A percentile compares a stretch with the other conserved stretches of the same genome.
These are phyloP conservation scores for Brassicogethes aeneus DNA, from an alignment of 2,888 invertebrate species.

Conservation along the genomic window DNA sequence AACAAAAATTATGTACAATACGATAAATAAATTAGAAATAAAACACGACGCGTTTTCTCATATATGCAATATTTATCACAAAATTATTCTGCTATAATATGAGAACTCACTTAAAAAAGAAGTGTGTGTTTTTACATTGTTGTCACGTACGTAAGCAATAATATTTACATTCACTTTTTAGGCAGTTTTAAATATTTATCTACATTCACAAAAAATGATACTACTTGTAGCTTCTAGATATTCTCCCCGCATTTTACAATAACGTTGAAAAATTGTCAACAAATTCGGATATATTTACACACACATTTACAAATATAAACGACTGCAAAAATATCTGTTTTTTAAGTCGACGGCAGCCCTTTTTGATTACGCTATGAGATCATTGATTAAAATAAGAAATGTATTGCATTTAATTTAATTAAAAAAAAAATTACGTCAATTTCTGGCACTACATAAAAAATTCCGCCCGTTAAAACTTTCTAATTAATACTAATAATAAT, in stretches of 20 bases:
- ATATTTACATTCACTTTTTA: constrained; percentile 18
- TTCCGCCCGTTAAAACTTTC: too few relatives aligned
- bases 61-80: neutral
- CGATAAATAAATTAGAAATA: constrained; percentile 23
- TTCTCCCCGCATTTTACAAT: too few relatives aligned
- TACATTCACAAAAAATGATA: constrained; percentile 17
- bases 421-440: too few relatives aligned
- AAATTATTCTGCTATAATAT: neutral
- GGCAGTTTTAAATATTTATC: constrained; percentile 17
- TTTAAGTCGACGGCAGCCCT: constrained; percentile 20
- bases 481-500: too few relatives aligned
- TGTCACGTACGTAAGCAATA: constrained; percentile 17
- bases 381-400: constrained; percentile 16
- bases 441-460: too few relatives aligned
- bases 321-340: constrained; percentile 35
- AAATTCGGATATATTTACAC: constrained; percentile 22
- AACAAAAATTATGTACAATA: constrained; percentile 26
- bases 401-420: too few relatives aligned
- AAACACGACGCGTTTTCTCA: neutral
- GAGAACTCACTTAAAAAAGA: neutral
- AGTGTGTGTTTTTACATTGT: constrained; percentile 1
- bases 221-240: too few relatives aligned
- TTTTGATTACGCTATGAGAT: constrained; percentile 34
- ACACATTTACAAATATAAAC: constrained; percentile 29
- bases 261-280: too few relatives aligned